Conservation (phyloP, 2,797 vertebrate genomes). For the Dromococcyx pavoninus region DNA sequence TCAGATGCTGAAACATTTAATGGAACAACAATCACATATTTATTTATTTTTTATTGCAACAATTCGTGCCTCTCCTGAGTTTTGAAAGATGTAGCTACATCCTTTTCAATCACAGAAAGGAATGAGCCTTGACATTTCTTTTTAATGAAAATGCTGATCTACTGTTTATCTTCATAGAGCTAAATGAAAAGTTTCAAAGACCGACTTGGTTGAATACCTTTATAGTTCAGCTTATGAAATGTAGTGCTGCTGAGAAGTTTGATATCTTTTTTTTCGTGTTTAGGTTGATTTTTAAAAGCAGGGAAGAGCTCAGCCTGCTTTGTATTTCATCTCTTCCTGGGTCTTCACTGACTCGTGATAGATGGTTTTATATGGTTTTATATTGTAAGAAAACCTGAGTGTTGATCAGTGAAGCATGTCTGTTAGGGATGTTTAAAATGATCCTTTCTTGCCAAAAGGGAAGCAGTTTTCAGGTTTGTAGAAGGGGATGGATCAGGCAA, state of each 20-base stretch:
- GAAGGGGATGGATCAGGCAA: not conserved
- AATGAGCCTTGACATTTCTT: slow-evolving; percentile 50
- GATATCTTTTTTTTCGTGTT: not conserved
- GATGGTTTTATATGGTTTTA: not conserved
- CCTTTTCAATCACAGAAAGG: slow-evolving; percentile 43
- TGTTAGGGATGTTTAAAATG: not conserved
- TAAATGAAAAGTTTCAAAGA: slow-evolving; percentile 26
- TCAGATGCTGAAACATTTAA: slow-evolving; percentile 36
- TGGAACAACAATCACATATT: slow-evolving; percentile 36
- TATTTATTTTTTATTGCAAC: slow-evolving; percentile 45
- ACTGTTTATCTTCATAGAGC: not conserved
- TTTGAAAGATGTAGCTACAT: slow-evolving; percentile 35
- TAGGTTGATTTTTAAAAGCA: not conserved
- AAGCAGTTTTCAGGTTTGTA: not conserved
- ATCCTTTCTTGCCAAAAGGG: not conserved
- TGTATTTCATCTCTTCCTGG: not conserved
- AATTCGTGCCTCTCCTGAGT: slow-evolving; percentile 37
- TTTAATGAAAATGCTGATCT: slow-evolving; percentile 62
- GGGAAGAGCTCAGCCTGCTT: not conserved
- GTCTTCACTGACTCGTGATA: not conserved
- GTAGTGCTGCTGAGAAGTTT: not conserved
- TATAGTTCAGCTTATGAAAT: not conserved
- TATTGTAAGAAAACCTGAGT: not conserved
- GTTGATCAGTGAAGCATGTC: not conserved
- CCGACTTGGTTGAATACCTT: slow-evolving; percentile 10